phyloP scores from a whole-genome alignment of 2,888 invertebrate genomes.

The Mythimna lalbum region DNA sequence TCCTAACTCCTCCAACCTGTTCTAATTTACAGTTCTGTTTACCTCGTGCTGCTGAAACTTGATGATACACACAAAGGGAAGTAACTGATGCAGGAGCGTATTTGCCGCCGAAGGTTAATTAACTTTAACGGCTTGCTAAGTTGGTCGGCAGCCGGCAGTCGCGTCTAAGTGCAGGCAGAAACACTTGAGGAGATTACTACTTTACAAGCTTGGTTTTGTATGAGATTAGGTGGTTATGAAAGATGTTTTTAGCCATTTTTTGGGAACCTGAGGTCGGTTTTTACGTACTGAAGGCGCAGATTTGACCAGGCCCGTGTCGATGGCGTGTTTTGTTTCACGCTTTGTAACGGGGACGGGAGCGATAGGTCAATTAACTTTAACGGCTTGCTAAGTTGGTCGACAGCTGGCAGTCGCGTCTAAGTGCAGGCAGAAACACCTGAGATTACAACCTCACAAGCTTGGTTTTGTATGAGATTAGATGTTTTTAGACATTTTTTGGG shows the following conservation, averaged over 20 bases:
- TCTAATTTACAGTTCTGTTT: slow-evolving; percentile 52
- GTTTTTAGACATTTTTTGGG: too few relatives aligned
- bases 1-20: slow-evolving; percentile 12
- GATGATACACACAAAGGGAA: slow-evolving; percentile 57
- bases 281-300: too few relatives aligned
- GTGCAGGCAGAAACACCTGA: too few relatives aligned
- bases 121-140: slow-evolving; percentile 56
- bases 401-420: too few relatives aligned
- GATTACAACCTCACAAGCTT: too few relatives aligned
- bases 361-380: too few relatives aligned
- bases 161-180: slow-evolving; percentile 12
- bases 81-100: slow-evolving; percentile 52
- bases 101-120: slow-evolving; percentile 58
- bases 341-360: too few relatives aligned
- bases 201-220: neutral
- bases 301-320: too few relatives aligned
- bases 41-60: slow-evolving; percentile 43
- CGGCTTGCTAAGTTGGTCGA: too few relatives aligned
- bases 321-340: too few relatives aligned
- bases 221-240: neutral
- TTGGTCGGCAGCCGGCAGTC: slow-evolving; percentile 35
- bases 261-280: too few relatives aligned
- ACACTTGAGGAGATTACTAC: slow-evolving; percentile 29
- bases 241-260: neutral
- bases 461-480: too few relatives aligned